A percentile compares a stretch with the other conserved stretches of the same genome.
phyloP scores from a whole-genome alignment of 1,140 invertebrate genomes.

The Episyrphus balteatus region DNA sequence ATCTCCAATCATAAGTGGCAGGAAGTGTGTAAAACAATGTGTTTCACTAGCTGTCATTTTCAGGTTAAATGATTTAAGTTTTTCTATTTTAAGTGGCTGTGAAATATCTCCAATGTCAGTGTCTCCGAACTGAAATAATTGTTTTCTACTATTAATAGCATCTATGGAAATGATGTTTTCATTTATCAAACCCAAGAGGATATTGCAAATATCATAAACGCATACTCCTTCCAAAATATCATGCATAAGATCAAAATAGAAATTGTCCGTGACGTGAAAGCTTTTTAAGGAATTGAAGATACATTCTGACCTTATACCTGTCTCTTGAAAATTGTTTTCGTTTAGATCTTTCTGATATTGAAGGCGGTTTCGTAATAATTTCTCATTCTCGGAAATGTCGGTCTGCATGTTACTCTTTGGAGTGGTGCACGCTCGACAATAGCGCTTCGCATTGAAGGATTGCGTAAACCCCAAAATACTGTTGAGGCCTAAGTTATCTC shows the following conservation, averaged over 20 bases:
- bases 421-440: slow-evolving; percentile 19
- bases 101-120: slow-evolving; percentile 3
- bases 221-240: slow-evolving; percentile 34
- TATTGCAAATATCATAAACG: slow-evolving; percentile 22
- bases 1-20: slow-evolving; percentile 23
- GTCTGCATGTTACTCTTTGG: slow-evolving; percentile 6
- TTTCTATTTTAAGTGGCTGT: neutral
- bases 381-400: slow-evolving; percentile 1
- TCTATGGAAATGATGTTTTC: slow-evolving; percentile 2
- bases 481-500: slow-evolving; percentile 23
- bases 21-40: slow-evolving; percentile 16
- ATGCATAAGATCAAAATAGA: slow-evolving; percentile 32
- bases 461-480: slow-evolving; percentile 15
- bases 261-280: slow-evolving; percentile 32
- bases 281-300: slow-evolving; percentile 20
- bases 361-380: no score
- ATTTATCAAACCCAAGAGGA: slow-evolving; percentile 21
- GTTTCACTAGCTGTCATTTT: slow-evolving; percentile 26
- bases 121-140: slow-evolving; percentile 19
- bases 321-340: slow-evolving; percentile 3
- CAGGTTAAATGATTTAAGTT: slow-evolving; percentile 15
- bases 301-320: slow-evolving; percentile 26
- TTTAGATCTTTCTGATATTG: slow-evolving; percentile 1
- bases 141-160: slow-evolving; percentile 7
- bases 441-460: slow-evolving; percentile 16